Evolutionary conservation across 2,797 vertebrate genomes (phyloP).

Genomic region (Lindbergichthys nudifrons): DNA sequence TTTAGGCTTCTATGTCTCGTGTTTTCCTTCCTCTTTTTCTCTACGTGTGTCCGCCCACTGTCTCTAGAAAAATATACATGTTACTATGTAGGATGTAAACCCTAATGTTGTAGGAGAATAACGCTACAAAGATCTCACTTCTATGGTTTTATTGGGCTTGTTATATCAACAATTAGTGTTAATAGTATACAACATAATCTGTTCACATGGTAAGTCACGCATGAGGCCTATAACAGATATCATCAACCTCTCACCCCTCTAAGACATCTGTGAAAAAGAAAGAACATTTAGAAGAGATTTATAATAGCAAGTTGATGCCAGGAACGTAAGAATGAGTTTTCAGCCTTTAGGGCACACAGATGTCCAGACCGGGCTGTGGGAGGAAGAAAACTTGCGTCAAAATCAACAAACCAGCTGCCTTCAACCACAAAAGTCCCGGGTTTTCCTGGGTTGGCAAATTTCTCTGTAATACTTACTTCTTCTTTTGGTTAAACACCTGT

Average conservation of each 20-base stretch:
- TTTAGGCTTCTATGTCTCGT: not conserved
- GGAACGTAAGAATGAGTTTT: not conserved
- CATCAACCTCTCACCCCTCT: not conserved
- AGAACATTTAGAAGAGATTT: not conserved
- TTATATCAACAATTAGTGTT: not conserved
- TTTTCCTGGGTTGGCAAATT: conserved; percentile 46
- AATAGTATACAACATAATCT: not conserved
- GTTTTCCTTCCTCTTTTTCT: conserved; percentile 3
- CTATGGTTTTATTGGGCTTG: not conserved
- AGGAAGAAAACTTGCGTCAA: not conserved
- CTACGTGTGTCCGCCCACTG: not conserved
- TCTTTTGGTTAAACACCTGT: conserved; percentile 40
- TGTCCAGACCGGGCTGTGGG: not conserved
- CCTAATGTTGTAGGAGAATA: not conserved
- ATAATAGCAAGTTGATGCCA: not conserved
- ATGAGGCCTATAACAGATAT: not conserved
- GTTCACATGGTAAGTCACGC: not conserved
- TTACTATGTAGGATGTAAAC: not conserved
- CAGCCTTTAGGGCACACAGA: not conserved
- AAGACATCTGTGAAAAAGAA: not conserved
- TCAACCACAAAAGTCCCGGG: conserved; percentile 27
- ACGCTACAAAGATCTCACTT: not conserved
- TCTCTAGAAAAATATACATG: not conserved
- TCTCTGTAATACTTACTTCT: conserved; percentile 17
- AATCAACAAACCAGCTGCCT: conserved; percentile 17